Evolutionary conservation across 2,888 invertebrate genomes (phyloP).

Genomic region (Nephrotoma appendiculata): DNA sequence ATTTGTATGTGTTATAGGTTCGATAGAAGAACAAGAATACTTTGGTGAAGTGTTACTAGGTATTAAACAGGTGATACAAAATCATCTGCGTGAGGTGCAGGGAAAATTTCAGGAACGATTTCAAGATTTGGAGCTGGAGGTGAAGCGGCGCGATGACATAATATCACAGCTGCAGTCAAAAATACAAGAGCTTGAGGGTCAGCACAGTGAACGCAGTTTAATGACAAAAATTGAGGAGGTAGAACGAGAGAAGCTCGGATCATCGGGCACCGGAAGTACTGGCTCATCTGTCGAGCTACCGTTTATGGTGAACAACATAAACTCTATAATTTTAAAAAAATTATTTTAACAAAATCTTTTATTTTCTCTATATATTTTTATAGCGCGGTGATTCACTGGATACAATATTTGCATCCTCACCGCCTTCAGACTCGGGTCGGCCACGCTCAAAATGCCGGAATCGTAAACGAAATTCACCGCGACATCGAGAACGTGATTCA

Average conservation of each 20-base stretch:
- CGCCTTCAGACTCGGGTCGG: constrained; percentile 20
- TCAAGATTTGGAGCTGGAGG: constrained; percentile 62
- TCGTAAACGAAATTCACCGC: constrained; percentile 22
- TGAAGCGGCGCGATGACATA: constrained; percentile 65
- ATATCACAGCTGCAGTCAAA: constrained; percentile 62
- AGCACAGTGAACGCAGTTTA: not conserved
- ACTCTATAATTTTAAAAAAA: not conserved
- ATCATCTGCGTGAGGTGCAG: constrained; percentile 54
- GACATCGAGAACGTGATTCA: constrained; percentile 24
- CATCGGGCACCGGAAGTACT: constrained; percentile 16
- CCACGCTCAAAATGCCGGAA: constrained; percentile 32
- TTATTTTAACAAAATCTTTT: not conserved
- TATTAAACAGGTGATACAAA: constrained; percentile 69
- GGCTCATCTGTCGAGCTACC: constrained; percentile 29
- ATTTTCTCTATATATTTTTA: constrained; percentile 14
- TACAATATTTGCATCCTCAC: constrained; percentile 49
- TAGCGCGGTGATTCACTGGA: constrained; percentile 54
- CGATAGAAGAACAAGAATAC: constrained; percentile 63
- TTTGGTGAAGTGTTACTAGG: constrained; percentile 64
- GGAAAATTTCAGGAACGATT: constrained; percentile 58
- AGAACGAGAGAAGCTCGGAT: not conserved
- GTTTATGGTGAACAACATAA: constrained; percentile 26
- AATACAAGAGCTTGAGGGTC: constrained; percentile 47
- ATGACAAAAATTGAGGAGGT: not conserved
- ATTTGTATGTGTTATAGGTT: constrained; percentile 33